phyloP scores from a whole-genome alignment of 2,888 invertebrate genomes.

The Cremastinae sp. region DNA sequence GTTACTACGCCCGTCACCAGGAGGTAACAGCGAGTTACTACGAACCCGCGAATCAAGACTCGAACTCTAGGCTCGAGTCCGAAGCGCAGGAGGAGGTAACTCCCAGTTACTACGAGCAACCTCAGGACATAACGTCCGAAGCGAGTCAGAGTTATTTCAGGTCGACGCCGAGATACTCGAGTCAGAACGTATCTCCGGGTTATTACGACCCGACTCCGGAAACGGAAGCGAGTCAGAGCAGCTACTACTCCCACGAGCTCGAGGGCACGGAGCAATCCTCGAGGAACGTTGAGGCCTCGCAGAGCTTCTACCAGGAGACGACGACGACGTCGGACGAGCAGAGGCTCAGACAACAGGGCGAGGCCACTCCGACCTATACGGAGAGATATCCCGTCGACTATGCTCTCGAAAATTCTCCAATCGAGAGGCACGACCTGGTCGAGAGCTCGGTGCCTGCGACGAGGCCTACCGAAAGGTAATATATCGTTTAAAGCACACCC shows the following conservation, averaged over 20 bases:
- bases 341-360: constrained; percentile 71
- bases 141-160: constrained; percentile 77
- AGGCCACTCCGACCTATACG: constrained; percentile 76
- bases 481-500: constrained; percentile 51
- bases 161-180: constrained; percentile 73
- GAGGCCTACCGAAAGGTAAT: constrained; percentile 77
- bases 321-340: constrained; percentile 67
- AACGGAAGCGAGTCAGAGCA: constrained; percentile 77
- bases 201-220: constrained; percentile 75
- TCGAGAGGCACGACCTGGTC: constrained; percentile 78
- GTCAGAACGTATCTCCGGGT: constrained; percentile 72
- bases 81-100: constrained; percentile 73
- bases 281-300: constrained; percentile 75
- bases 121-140: constrained; percentile 69
- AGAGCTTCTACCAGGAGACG: constrained; percentile 76
- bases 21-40: constrained; percentile 74
- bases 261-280: constrained; percentile 71
- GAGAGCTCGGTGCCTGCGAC: constrained; percentile 77
- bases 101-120: constrained; percentile 74
- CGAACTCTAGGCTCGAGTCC: constrained; percentile 70
- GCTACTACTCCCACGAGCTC: constrained; percentile 73
- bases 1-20: constrained; percentile 73
- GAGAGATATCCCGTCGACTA: constrained; percentile 76
- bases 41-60: constrained; percentile 70
- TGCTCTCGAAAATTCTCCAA: constrained; percentile 73